Conservation (phyloP, 2,888 invertebrate species). For the Noctua janthina region DNA sequence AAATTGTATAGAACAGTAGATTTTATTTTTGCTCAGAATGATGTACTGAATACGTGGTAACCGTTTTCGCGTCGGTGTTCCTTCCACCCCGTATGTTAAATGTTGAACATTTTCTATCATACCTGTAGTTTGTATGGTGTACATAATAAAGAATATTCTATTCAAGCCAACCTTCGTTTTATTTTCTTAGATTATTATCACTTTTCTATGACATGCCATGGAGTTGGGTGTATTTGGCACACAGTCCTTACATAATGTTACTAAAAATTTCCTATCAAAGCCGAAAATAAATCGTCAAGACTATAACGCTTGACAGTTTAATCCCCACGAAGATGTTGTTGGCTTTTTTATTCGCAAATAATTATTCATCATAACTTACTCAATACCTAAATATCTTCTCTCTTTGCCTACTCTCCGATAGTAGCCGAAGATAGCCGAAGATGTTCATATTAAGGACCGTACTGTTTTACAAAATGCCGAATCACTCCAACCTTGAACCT, state of each 20-base stretch:
- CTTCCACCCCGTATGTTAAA: too few relatives aligned
- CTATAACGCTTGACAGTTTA: not conserved
- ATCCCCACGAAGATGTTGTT: not conserved
- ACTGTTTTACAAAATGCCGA: constrained; percentile 11
- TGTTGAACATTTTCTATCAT: too few relatives aligned
- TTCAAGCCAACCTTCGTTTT: not conserved
- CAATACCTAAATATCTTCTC: not conserved
- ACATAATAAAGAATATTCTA: too few relatives aligned
- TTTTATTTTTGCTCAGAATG: too few relatives aligned
- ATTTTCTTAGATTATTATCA: not conserved
- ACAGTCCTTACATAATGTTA: too few relatives aligned
- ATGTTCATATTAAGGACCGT: not conserved
- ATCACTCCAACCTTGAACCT: constrained; percentile 36
- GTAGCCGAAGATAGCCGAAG: not conserved
- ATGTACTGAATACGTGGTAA: too few relatives aligned
- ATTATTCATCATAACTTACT: not conserved
- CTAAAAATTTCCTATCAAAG: too few relatives aligned
- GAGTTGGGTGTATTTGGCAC: too few relatives aligned
- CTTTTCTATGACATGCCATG: not conserved
- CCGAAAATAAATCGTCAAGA: not conserved
- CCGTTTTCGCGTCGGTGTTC: too few relatives aligned
- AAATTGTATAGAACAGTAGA: too few relatives aligned
- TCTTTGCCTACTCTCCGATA: not conserved
- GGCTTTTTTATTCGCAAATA: not conserved
- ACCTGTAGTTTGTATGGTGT: too few relatives aligned